Base-by-base conservation (phyloP, 2,113 vertebrate genomes). In the Alaudala cheleensis region DNA sequence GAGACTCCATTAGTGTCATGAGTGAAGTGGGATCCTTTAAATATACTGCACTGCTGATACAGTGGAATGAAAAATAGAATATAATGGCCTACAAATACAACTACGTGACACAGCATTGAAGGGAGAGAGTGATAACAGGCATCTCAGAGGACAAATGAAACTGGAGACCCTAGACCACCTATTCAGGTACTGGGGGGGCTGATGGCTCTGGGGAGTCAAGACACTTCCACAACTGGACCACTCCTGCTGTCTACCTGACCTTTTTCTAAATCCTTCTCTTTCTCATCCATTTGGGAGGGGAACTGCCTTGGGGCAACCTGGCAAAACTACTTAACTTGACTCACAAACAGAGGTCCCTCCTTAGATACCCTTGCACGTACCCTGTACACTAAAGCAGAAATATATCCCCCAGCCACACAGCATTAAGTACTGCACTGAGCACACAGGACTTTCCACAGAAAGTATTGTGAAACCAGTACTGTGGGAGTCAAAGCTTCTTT, bases 381-480 rank as follows among this genome's bases (percentile, higher is more conserved):
- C 34, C 66, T 66, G 26, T 12, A 44, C 34, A 34, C 25, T n/a
- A 15, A 54, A 65, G 72, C 19, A 51, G 54, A 45, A 57, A 71
- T 14, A 20, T 4, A 9, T 14, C 83, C 83, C 9, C 45, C 67
- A 77, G 47, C 29, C 47, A 29, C 2, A 9, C 45, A 69, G 62
- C 0, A 0, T 5, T 6, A 45, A 70, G 53, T 2, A 34, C 28
- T 22, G 77, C 56, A 12, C 39, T 14, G 22, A 89, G 45, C 51
- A 71, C 60, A n/a, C 0, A 53, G 70, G 74, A 45, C 50, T 90
- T 90, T 77, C 71, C 79, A 83, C 64, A 88, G 50, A 86, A 77
- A 90, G 54, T 6, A 37, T 67, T 92, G 77, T 67, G 92, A 93
- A 95, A 96, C n/a, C 47, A 67, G 47, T 16, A 54, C 18, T 65